Percentiles rank a stretch among this genome's conserved stretches.
These are phyloP conservation scores for Smutsia gigantea DNA, from an alignment of 2,797 vertebrate species.

Conservation along the genomic window DNA sequence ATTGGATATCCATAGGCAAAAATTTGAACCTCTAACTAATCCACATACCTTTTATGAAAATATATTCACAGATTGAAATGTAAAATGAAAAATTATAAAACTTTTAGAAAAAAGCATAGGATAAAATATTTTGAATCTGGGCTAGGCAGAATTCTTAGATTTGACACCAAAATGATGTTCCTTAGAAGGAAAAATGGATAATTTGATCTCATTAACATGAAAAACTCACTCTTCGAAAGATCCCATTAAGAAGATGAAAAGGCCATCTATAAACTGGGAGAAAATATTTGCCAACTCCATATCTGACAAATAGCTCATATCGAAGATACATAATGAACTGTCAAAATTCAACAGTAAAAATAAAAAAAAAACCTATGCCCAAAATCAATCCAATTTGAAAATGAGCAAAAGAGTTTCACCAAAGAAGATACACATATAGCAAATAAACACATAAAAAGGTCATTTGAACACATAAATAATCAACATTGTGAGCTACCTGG, in stretches of 20 bases:
- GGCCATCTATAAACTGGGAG: background rate
- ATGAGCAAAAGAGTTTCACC: background rate
- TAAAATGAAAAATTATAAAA: background rate
- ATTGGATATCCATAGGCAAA: background rate
- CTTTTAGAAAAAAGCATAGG: background rate
- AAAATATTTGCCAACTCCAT: background rate
- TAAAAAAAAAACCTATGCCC: background rate
- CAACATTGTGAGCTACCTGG: background rate
- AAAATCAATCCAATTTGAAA: background rate
- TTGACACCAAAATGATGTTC: background rate
- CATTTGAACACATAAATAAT: background rate
- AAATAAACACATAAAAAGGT: background rate
- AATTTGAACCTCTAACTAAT: background rate
- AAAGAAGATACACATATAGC: background rate
- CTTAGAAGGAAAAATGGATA: background rate
- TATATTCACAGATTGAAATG: background rate
- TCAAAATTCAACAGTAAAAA: background rate
- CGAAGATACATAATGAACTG: background rate
- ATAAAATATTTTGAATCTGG: background rate
- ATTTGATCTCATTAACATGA: background rate
- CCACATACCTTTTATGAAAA: background rate
- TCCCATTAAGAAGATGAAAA: background rate
- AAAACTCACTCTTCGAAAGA: background rate
- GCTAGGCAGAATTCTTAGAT: background rate
- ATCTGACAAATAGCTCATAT: background rate